Evolutionary conservation across 1,140 invertebrate genomes (phyloP), one percentile per base, ranked within the genome.

Genomic region (Pararge aegeria): DNA sequence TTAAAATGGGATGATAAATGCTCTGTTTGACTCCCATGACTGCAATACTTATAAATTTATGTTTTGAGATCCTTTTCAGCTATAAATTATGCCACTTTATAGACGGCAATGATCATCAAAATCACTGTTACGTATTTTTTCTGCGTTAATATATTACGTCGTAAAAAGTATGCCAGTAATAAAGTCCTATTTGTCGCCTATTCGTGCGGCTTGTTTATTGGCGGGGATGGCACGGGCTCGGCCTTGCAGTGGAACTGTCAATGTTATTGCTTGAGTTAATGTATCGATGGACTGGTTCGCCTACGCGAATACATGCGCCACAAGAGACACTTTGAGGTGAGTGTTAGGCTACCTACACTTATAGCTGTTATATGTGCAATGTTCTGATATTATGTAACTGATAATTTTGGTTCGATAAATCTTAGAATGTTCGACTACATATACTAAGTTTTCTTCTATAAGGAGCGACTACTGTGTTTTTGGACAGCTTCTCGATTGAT

Each of bases 251-350:
- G 21, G 48, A 61, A 27, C 63, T 70, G 65, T 66, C 62, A 59
- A 55, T 58, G 34, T 57, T 61, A 64, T 50, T 56, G 53, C 55
- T 53, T 60, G 56, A 60, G 55, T 52, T 62, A 62, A 56, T 65
- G 61, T 63, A 68, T 70, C 64, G 69, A 55, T 64, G 55, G 70
- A 77, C 78, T 72, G 37, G 82, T 77, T 73, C 82, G 69, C 82
- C 82, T 73, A 83, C 82, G 73, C 73, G 19, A 48, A 30, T 50
- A 44, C 34, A 46, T 46, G 42, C 18, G 42, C 42, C 42, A 19
- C 38, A 20, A 46, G 42, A 19, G 16, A 46, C 18, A 20, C 42
- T 20, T 46, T 4, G 42, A 46, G 42, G 16, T 20, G 16, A 46
- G 16, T 16, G 19, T 46, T 7, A 16, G 42, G 10, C 42, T 46